phyloP scores from a whole-genome alignment of 2,113 vertebrate genomes.

The Melanerpes formicivorus region DNA sequence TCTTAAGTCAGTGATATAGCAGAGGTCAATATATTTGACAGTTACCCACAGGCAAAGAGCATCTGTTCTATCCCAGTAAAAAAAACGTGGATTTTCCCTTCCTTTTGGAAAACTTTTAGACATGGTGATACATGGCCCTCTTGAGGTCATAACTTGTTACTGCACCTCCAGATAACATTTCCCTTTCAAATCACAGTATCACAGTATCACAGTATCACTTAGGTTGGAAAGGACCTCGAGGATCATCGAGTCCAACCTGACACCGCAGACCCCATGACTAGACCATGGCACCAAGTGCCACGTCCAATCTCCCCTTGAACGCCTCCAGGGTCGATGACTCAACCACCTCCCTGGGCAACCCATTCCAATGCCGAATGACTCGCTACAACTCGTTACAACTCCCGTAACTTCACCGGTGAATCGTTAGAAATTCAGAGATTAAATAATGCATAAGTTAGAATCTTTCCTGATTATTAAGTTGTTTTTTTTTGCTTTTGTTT shows the following conservation, averaged over 20 bases:
- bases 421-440: not conserved
- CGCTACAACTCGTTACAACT: too few relatives aligned
- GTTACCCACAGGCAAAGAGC: slow-evolving; percentile 1
- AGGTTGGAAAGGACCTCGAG: too few relatives aligned
- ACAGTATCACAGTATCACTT: too few relatives aligned
- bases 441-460: not conserved
- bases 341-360: too few relatives aligned
- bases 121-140: slow-evolving; percentile 59
- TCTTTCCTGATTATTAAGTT: not conserved
- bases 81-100: not conserved
- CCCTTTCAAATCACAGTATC: not conserved
- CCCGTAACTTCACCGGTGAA: not conserved
- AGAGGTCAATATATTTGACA: slow-evolving; percentile 35
- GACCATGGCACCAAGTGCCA: too few relatives aligned
- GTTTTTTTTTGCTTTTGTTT: not conserved
- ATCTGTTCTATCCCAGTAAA: not conserved
- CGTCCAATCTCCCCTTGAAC: too few relatives aligned
- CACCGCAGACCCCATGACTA: too few relatives aligned
- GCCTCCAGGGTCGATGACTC: too few relatives aligned
- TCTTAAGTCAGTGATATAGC: slow-evolving; percentile 8
- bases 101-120: not conserved
- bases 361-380: too few relatives aligned
- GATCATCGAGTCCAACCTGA: too few relatives aligned
- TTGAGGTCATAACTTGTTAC: slow-evolving; percentile 28
- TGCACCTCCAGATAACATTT: not conserved